Evolutionary conservation across 1,140 invertebrate genomes (phyloP), one percentile per base, ranked within the genome.

Genomic region (Drosophila ohnishii): DNA sequence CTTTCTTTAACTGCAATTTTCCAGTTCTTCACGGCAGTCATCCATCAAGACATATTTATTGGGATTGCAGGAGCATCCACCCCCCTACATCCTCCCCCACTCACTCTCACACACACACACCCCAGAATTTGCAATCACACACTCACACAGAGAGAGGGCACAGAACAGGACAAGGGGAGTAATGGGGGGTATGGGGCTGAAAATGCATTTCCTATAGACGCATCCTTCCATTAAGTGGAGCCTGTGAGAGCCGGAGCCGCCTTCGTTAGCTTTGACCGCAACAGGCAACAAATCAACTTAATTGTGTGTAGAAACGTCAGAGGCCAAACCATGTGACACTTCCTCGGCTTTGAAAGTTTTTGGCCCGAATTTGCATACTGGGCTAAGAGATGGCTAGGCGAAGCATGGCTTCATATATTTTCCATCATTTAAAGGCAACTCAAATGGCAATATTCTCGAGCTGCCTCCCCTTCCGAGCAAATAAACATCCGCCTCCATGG

Each of bases 241-340:
- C 66, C 50, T 32, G 25, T 32, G 30, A 44, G 50, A 48, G 35
- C 75, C 32, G 47, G 66, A 71, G 78, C 73, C 61, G 70, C 59
- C 80, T 81, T 81, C 79, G 79, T 81, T 81, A 70, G 79, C 70
- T 82, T 82, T 82, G 79, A 83, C 80, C 80, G 71, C 80, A 82
- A 77, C 74, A 76, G 64, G 80, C 80, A 82, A 82, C 80, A 82
- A 82, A 83, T 82, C 80, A 82, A 82, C 69, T 82, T 82, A 82
- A 82, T 82, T 83, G 79, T 83, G 57, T 78, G 60, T 78, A 55
- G 78, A 63, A 75, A 75, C 64, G 60, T 74, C 74, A 78, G 79
- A 62, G 63, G 64, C 74, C 73, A 77, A 71, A 70, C 80, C 69
- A 75, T 75, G 80, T 75, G 80, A 83, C 79, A 83, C 80, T 82